phyloP scores from a whole-genome alignment of 1,140 invertebrate species.

The Sarcophaga bullata region DNA sequence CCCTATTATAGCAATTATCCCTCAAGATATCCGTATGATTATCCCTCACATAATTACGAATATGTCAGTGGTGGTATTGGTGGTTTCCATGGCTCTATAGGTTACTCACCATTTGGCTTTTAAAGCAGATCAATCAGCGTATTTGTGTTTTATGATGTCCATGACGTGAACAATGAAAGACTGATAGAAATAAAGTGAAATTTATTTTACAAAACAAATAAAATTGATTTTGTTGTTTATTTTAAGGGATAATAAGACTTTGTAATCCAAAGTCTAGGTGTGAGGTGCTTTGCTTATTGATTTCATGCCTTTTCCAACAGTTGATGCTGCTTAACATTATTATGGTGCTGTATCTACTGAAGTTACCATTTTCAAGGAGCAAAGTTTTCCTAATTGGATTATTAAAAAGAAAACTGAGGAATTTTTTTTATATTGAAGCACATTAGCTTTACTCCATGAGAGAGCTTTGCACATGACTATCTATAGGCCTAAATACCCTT shows the following conservation, averaged over 20 bases:
- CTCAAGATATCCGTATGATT: not conserved
- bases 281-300: too few relatives aligned
- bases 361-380: too few relatives aligned
- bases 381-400: too few relatives aligned
- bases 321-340: too few relatives aligned
- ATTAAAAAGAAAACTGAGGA: too few relatives aligned
- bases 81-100: conserved; percentile 28
- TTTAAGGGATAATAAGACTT: not conserved
- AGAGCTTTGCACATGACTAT: too few relatives aligned
- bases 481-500: too few relatives aligned
- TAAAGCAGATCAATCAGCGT: not conserved
- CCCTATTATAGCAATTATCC: conserved; percentile 8
- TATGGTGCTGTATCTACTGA: too few relatives aligned
- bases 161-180: conserved; percentile 2
- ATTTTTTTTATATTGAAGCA: too few relatives aligned
- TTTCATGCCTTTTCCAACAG: too few relatives aligned
- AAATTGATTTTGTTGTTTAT: not conserved
- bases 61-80: conserved; percentile 11
- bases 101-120: conserved; percentile 34
- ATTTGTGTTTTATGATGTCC: not conserved
- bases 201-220: not conserved
- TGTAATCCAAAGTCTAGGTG: not conserved
- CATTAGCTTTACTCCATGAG: too few relatives aligned
- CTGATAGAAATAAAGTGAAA: not conserved
- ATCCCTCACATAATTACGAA: not conserved